Evolutionary conservation across 2,888 invertebrate species (phyloP), one percentile per base, ranked within the genome.

Genomic region (Crematogaster levior): DNA sequence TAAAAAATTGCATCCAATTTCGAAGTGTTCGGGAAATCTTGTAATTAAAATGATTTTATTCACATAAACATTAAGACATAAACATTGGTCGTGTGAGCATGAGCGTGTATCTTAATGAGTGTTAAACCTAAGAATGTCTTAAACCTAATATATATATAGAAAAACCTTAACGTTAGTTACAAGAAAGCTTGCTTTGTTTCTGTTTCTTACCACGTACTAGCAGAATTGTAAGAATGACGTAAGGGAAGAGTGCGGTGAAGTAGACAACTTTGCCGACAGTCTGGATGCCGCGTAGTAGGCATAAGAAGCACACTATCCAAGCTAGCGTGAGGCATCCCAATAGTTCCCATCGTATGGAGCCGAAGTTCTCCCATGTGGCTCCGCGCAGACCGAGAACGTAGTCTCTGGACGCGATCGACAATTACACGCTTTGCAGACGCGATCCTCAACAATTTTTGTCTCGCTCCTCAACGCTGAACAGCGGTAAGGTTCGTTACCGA

Each of bases 261-360:
- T 97, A 97, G 10, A 97, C 96, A 61, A 97, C 97, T 96, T 98
- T 98, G 63, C 98, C 98, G 0, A 98, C 97, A 92, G 98, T 98
- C 95, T 98, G 97, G 86, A 99, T 98, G 46, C 98, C 97, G 96
- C 93, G 97, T 94, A 98, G 97, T 83, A 98, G 97, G 93, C 98
- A 98, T 89, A 98, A 96, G 95, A 97, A 98, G 84, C 98, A 97
- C 86, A 98, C 95, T 68, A 98, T 92, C 98, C 98, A 98, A 0
- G 97, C 96, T 0, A 97, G 94, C 46, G 97, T 95, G 6, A 98
- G 95, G 88, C 97, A 97, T 5, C 97, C 95, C 0, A 97, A 97
- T 75, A 98, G 95, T 93, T 98, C 97, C 97, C 97, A 98, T 88
- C 97, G 96, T 27, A 98, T 95, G 0, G 95, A 94, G 0, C 98